A percentile compares a stretch with the other conserved stretches of the same genome.
Evolutionary conservation across 2,888 invertebrate genomes (phyloP).

Genomic region (Amiota minor): DNA sequence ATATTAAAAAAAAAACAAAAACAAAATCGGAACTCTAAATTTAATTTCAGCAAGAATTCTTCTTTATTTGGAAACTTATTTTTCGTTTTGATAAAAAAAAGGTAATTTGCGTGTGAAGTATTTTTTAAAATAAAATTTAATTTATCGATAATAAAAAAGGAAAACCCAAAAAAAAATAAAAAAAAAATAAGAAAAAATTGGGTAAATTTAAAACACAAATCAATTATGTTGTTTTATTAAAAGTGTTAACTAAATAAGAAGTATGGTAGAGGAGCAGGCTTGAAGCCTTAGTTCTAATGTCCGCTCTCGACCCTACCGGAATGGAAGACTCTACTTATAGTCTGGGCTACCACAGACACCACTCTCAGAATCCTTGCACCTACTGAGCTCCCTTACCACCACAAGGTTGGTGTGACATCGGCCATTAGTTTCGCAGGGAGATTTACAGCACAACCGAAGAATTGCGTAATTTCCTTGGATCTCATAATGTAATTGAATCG

Average conservation of each 20-base stretch:
- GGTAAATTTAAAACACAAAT: background rate
- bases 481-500: constrained; percentile 89
- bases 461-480: constrained; percentile 80
- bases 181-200: constrained; percentile 40
- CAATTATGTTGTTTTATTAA: background rate
- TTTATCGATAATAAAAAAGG: constrained; percentile 36
- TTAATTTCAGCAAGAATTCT: constrained; percentile 19
- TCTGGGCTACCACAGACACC: too few relatives aligned
- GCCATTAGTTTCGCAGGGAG: background rate
- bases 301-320: too few relatives aligned
- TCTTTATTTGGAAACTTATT: constrained; percentile 45
- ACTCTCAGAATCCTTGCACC: too few relatives aligned
- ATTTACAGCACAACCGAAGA: constrained; percentile 71
- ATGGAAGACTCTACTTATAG: too few relatives aligned
- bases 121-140: constrained; percentile 61
- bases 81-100: constrained; percentile 44
- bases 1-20: background rate
- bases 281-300: too few relatives aligned
- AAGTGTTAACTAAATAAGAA: background rate
- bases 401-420: background rate
- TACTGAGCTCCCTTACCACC: too few relatives aligned
- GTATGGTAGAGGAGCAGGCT: background rate
- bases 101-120: constrained; percentile 59
- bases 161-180: constrained; percentile 38
- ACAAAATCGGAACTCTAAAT: background rate